These are phyloP conservation scores for Seriola aureovittata DNA, from an alignment of 2,113 vertebrate genomes.

Conservation along the genomic window DNA sequence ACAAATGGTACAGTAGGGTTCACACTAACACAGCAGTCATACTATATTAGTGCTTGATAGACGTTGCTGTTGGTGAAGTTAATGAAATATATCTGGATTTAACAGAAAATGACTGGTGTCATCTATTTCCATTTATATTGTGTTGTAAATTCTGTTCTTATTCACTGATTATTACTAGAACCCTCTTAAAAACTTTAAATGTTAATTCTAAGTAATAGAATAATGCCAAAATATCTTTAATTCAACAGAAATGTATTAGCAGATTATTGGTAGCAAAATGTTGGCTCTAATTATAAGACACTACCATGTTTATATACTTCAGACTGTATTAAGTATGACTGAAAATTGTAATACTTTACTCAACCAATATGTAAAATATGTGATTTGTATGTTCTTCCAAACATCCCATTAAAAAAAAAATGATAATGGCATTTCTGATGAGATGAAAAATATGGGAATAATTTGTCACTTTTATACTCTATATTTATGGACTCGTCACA, in stretches of 20 bases:
- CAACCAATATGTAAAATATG: neutral
- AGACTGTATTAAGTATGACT: neutral
- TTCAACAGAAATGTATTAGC: neutral
- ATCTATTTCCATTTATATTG: too few species aligned
- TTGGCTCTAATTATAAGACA: neutral
- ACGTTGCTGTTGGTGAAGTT: neutral
- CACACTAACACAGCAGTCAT: neutral
- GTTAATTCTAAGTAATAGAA: too few species aligned
- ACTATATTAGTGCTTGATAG: neutral
- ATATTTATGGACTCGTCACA: constrained; percentile 68
- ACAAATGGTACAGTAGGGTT: neutral
- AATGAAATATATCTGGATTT: neutral
- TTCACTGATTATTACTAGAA: too few species aligned
- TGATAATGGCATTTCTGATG: neutral
- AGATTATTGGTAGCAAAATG: neutral
- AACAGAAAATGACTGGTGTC: neutral
- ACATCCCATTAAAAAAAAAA: constrained; percentile 7
- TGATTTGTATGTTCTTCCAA: neutral
- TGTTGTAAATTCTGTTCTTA: too few species aligned
- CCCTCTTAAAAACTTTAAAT: too few species aligned
- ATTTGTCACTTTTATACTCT: constrained; percentile 47
- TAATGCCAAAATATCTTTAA: neutral
- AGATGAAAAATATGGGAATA: constrained; percentile 29
- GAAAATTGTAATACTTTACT: neutral
- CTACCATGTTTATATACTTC: neutral